phyloP scores from a whole-genome alignment of 2,113 vertebrate species.

The Cyanoliseus patagonus region DNA sequence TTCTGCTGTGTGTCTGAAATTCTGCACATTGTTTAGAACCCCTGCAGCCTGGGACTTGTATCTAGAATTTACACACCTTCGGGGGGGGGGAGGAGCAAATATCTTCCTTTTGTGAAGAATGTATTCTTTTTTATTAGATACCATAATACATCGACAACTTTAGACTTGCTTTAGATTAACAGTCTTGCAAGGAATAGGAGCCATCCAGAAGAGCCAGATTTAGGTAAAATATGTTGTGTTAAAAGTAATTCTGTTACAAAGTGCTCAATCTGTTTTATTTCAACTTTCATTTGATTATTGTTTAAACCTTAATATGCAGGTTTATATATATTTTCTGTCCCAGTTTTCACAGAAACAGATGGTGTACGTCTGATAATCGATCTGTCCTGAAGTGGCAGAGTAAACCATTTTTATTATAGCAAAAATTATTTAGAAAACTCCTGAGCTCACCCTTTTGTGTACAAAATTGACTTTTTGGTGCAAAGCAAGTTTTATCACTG shows the following conservation, averaged over 20 bases:
- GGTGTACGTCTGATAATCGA: slow-evolving; percentile 43
- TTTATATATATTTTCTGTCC: slow-evolving; percentile 45
- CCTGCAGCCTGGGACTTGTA: background rate
- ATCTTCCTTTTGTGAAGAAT: background rate
- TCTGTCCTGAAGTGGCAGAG: slow-evolving; percentile 51
- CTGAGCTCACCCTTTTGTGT: slow-evolving; percentile 64
- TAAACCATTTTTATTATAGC: slow-evolving; percentile 52
- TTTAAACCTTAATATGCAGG: slow-evolving; percentile 25
- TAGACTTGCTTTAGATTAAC: background rate
- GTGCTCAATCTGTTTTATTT: slow-evolving; percentile 5
- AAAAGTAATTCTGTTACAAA: slow-evolving; percentile 15
- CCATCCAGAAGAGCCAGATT: background rate
- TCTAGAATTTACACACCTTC: background rate
- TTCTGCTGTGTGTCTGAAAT: background rate
- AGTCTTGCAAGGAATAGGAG: background rate
- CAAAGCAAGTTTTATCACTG: slow-evolving; percentile 67
- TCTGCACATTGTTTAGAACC: fast-evolving
- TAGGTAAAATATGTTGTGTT: background rate
- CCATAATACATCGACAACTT: background rate
- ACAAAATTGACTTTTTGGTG: slow-evolving; percentile 53
- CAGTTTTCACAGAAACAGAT: slow-evolving; percentile 48
- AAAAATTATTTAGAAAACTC: slow-evolving; percentile 69
- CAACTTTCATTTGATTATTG: slow-evolving; percentile 47
- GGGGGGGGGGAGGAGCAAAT: background rate
- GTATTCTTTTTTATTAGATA: background rate